These are phyloP conservation scores for Girardia tigrina DNA, from an alignment of 2,888 invertebrate species.

Conservation along the genomic window DNA sequence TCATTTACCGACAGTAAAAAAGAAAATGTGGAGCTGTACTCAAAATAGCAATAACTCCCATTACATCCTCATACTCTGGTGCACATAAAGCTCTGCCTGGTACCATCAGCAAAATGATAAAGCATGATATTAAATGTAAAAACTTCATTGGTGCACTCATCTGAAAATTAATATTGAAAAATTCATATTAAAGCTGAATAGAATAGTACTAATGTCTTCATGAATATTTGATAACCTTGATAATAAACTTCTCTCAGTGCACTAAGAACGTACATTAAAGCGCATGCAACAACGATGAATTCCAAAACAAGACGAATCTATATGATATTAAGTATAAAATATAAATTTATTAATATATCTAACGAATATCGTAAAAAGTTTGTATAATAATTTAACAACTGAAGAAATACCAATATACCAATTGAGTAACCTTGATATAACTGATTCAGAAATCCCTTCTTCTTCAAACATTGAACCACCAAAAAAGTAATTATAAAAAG, in stretches of 20 bases:
- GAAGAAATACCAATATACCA: no score
- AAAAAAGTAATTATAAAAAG: no score
- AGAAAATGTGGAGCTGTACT: constrained; percentile 88
- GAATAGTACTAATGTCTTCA: constrained; percentile 51
- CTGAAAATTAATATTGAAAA: constrained; percentile 52
- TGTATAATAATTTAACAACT: no score
- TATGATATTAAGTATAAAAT: no score
- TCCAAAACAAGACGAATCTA: constrained; percentile 62
- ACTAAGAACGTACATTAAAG: constrained; percentile 67
- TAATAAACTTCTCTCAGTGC: constrained; percentile 75
- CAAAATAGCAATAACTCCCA: constrained; percentile 80
- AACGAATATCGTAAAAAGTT: no score
- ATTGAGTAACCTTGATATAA: no score
- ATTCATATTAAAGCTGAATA: neutral
- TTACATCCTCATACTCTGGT: constrained; percentile 64
- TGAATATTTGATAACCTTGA: constrained; percentile 78
- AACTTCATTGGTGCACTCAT: constrained; percentile 75
- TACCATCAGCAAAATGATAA: constrained; percentile 71
- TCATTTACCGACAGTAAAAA: constrained; percentile 76
- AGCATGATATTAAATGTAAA: constrained; percentile 81
- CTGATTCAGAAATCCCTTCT: no score
- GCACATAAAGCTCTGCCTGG: constrained; percentile 68
- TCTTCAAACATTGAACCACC: no score
- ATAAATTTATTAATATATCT: no score
- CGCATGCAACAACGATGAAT: constrained; percentile 65